Evolutionary conservation across 2,888 invertebrate genomes (phyloP).

Genomic region (Oeneis ivallda): DNA sequence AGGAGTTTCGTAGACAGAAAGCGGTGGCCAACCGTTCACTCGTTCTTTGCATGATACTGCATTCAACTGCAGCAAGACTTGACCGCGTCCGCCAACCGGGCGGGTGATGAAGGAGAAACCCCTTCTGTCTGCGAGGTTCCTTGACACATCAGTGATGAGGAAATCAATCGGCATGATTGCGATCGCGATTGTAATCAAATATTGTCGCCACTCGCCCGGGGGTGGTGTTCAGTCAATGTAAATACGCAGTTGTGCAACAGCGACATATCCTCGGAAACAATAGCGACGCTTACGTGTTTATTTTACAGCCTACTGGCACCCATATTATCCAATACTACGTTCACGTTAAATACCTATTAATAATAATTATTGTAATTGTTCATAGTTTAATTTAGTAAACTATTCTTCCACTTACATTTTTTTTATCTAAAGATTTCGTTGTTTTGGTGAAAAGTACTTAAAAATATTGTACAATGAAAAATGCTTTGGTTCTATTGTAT

Average conservation of each 20-base stretch:
- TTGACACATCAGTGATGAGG: too few species aligned
- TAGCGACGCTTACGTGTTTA: neutral
- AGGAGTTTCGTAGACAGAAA: too few species aligned
- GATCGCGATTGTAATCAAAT: neutral
- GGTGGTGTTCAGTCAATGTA: neutral
- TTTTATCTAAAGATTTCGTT: neutral
- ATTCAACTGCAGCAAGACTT: too few species aligned
- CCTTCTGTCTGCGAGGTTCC: too few species aligned
- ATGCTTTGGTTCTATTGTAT: neutral
- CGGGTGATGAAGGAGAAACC: too few species aligned
- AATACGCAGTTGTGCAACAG: neutral
- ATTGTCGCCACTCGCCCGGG: neutral
- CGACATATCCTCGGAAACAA: neutral
- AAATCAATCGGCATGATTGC: too few species aligned
- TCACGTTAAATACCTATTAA: neutral
- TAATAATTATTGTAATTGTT: slow-evolving; percentile 13
- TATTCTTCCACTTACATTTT: slow-evolving; percentile 10
- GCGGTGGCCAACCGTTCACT: too few species aligned
- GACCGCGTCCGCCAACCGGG: too few species aligned
- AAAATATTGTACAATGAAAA: neutral
- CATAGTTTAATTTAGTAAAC: slow-evolving; percentile 32
- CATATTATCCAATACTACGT: neutral
- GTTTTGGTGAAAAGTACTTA: slow-evolving; percentile 25
- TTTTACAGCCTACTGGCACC: neutral
- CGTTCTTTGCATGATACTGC: too few species aligned